Conservation (phyloP, 2,888 invertebrate species). For the Plebejus melissa region DNA sequence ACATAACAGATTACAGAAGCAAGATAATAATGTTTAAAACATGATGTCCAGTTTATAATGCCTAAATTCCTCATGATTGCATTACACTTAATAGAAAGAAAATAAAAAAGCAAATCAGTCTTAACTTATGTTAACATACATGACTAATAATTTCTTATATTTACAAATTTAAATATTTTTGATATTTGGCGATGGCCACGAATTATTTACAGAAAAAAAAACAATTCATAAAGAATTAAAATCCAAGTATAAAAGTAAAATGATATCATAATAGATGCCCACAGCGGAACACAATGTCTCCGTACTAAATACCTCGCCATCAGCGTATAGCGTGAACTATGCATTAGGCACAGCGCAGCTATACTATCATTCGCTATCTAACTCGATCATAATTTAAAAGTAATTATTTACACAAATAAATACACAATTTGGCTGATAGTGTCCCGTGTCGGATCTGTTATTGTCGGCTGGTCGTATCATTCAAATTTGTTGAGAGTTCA, state of each 20-base stretch:
- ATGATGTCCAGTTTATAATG: not conserved
- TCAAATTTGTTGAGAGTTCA: constrained; percentile 49
- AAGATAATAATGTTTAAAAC: constrained; percentile 23
- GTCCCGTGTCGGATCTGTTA: constrained; percentile 32
- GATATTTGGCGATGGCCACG: constrained; percentile 43
- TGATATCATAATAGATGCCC: constrained; percentile 9
- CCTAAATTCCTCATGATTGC: constrained; percentile 26
- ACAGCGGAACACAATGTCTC: constrained; percentile 28
- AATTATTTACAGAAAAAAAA: constrained; percentile 41
- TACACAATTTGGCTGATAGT: constrained; percentile 67
- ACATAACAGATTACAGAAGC: constrained; percentile 31
- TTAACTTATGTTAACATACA: constrained; percentile 67
- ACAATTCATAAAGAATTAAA: constrained; percentile 27
- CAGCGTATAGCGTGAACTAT: not conserved
- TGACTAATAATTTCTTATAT: constrained; percentile 54
- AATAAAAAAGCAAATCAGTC: constrained; percentile 69
- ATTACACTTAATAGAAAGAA: constrained; percentile 36
- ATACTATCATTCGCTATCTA: constrained; percentile 67
- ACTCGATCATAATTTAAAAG: constrained; percentile 62
- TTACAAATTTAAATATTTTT: constrained; percentile 51
- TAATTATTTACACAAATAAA: constrained; percentile 69
- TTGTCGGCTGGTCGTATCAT: constrained; percentile 34
- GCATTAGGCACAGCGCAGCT: constrained; percentile 37
- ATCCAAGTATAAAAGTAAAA: constrained; percentile 26
- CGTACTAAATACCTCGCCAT: constrained; percentile 31